These are phyloP conservation scores for Platyscapa corneri DNA, from an alignment of 1,140 invertebrate genomes.

Conservation along the genomic window DNA sequence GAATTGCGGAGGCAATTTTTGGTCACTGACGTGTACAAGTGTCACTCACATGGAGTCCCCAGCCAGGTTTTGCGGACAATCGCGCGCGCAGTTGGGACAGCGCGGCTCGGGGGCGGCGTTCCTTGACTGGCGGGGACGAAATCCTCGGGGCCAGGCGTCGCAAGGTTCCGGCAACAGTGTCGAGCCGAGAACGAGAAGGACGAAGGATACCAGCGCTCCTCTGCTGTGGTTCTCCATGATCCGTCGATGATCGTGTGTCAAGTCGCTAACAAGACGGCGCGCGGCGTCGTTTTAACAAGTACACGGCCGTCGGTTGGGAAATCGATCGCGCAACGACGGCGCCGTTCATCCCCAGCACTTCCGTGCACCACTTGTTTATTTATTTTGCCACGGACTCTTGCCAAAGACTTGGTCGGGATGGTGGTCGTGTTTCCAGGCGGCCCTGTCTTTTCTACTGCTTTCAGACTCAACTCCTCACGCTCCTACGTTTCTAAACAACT, in stretches of 20 bases:
- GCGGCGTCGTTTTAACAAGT: slow-evolving; percentile 19
- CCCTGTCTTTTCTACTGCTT: too few relatives aligned
- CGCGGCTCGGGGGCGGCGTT: background rate
- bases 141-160: slow-evolving; percentile 3
- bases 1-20: too few relatives aligned
- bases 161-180: background rate
- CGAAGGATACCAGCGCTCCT: background rate
- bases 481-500: too few relatives aligned
- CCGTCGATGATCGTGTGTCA: background rate
- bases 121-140: background rate
- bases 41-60: slow-evolving; percentile 14
- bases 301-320: background rate
- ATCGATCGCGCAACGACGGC: background rate
- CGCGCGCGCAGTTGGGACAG: slow-evolving; percentile 22
- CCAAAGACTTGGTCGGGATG: background rate
- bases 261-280: background rate
- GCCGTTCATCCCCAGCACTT: background rate
- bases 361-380: background rate
- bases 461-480: too few relatives aligned
- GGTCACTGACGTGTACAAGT: background rate
- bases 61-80: slow-evolving; percentile 8
- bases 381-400: background rate
- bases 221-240: slow-evolving; percentile 27
- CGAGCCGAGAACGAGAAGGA: slow-evolving; percentile 7
- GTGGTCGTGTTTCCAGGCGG: background rate